Evolutionary conservation across 2,797 vertebrate genomes (phyloP).

Genomic region (Erpetoichthys calabaricus): DNA sequence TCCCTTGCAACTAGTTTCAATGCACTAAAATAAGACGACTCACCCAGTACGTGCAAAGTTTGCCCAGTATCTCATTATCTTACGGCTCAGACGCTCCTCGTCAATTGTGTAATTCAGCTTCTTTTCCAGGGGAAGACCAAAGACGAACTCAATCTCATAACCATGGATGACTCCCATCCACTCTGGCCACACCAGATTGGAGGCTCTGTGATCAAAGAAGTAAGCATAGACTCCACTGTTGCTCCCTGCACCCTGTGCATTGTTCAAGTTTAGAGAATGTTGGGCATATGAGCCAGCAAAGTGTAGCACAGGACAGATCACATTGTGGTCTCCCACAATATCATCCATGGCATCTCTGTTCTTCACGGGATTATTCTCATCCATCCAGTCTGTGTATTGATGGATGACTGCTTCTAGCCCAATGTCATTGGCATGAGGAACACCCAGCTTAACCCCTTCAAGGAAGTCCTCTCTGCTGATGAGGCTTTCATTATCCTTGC

Average conservation of each 20-base stretch:
- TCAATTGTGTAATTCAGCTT: constrained; percentile 71
- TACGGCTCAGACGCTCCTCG: constrained; percentile 67
- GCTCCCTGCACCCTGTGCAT: constrained; percentile 9
- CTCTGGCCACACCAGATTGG: constrained; percentile 73
- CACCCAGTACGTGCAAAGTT: constrained; percentile 85
- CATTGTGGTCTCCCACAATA: constrained; percentile 82
- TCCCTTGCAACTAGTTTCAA: no score
- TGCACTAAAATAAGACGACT: constrained; percentile 16
- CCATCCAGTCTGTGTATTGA: constrained; percentile 87
- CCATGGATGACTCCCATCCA: constrained; percentile 97
- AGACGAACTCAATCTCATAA: constrained; percentile 89
- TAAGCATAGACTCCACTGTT: constrained; percentile 60
- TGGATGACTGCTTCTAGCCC: constrained; percentile 77
- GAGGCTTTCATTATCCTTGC: constrained; percentile 84
- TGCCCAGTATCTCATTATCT: constrained; percentile 85
- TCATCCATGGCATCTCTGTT: constrained; percentile 79
- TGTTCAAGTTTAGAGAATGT: constrained; percentile 37
- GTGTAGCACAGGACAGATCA: constrained; percentile 72
- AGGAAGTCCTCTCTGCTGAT: constrained; percentile 79
- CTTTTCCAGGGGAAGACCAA: constrained; percentile 72
- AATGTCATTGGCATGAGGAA: constrained; percentile 78
- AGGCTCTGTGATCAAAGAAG: constrained; percentile 77
- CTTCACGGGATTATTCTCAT: constrained; percentile 66
- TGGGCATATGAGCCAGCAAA: constrained; percentile 63
- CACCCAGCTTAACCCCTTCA: constrained; percentile 68